Percentiles rank a stretch among this genome's conserved stretches.
These are phyloP conservation scores for Apamea monoglypha DNA, from an alignment of 2,888 invertebrate genomes.

Conservation along the genomic window DNA sequence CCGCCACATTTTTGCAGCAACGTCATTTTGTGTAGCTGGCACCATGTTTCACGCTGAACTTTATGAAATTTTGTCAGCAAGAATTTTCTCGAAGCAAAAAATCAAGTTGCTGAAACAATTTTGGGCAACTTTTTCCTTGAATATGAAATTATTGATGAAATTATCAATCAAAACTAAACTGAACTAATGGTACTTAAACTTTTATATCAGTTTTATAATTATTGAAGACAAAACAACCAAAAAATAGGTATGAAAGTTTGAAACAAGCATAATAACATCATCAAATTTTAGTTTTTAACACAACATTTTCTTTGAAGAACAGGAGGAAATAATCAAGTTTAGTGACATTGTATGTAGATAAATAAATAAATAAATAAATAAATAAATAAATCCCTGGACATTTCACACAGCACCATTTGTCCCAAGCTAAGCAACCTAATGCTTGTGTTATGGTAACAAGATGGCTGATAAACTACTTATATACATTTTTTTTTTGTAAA, in stretches of 20 bases:
- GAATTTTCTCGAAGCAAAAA: not conserved
- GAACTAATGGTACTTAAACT: not conserved
- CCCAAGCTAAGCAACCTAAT: too few relatives aligned
- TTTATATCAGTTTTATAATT: not conserved
- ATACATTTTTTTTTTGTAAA: too few relatives aligned
- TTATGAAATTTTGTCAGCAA: not conserved
- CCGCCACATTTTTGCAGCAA: not conserved
- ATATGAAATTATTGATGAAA: not conserved
- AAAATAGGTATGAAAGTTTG: not conserved
- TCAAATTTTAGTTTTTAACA: not conserved
- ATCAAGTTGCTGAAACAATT: not conserved
- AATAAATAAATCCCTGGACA: too few relatives aligned
- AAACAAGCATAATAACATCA: not conserved
- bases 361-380: too few relatives aligned
- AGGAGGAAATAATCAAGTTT: not conserved
- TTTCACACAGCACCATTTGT: too few relatives aligned
- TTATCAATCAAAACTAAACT: not conserved
- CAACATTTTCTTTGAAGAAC: not conserved
- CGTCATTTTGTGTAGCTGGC: not conserved
- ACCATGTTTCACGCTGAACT: not conserved
- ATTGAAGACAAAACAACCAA: not conserved
- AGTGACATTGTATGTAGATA: conserved; percentile 3
- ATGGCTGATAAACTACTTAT: too few relatives aligned
- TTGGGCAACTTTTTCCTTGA: not conserved
- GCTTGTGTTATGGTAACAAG: too few relatives aligned